A percentile compares a stretch with the other conserved stretches of the same genome.
Evolutionary conservation across 2,113 vertebrate genomes (phyloP).

Genomic region (Cephalopterus ornatus): DNA sequence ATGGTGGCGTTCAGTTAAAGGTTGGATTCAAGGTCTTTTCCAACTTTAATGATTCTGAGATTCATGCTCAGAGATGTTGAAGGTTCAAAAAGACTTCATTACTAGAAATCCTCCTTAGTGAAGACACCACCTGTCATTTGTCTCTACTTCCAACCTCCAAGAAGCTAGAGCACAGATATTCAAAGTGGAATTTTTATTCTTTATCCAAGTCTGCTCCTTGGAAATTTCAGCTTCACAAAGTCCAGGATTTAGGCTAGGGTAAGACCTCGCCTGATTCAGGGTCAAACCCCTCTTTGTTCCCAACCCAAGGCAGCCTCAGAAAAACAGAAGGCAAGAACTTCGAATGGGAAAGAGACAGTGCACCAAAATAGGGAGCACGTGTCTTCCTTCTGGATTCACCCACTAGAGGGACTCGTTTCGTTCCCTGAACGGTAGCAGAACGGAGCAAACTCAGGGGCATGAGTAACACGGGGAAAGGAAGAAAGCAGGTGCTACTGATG

Average conservation of each 20-base stretch:
- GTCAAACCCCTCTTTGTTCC: not conserved
- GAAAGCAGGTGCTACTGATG: not conserved
- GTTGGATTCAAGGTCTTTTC: not conserved
- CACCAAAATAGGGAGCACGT: not conserved
- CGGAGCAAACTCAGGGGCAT: not conserved
- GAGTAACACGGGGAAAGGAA: not conserved
- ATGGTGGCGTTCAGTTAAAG: accelerated
- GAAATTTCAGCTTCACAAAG: not conserved
- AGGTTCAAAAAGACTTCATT: not conserved
- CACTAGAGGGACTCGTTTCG: not conserved
- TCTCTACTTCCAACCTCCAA: not conserved
- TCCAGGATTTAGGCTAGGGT: not conserved
- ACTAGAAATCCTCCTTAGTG: not conserved
- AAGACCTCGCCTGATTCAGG: not conserved
- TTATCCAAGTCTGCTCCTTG: not conserved
- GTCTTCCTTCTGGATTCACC: not conserved
- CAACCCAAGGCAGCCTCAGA: not conserved
- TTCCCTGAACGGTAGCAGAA: not conserved
- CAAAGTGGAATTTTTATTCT: not conserved
- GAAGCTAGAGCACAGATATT: not conserved
- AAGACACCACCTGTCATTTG: not conserved
- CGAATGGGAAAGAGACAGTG: accelerated
- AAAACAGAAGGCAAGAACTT: not conserved
- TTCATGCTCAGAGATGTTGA: not conserved
- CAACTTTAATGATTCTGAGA: not conserved